Base-by-base conservation (phyloP, 1,140 invertebrate genomes). In the Drosophila subobscura region DNA sequence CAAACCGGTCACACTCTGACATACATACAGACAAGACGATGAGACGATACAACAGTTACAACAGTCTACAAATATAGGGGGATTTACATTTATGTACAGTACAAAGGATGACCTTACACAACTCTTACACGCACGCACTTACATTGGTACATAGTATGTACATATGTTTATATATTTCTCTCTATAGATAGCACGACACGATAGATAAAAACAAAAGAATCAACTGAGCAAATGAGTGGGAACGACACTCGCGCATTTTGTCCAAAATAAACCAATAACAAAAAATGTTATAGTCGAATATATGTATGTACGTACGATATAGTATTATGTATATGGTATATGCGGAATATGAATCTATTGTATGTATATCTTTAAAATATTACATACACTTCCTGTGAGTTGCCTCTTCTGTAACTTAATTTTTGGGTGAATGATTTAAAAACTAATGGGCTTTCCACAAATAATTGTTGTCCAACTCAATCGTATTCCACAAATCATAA, bases 361-460 rank as follows among this genome's bases (percentile, higher is more conserved):
- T 33, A 54, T 20, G 16, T 71, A 54, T 64, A 73, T 56, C 42
- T 73, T 54, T 73, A 72, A 72, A 51, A 73, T 25, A 50, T 64
- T 52, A 60, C 23, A 23, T 22, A 50, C 25, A 25, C 25, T 75
- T 56, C 42, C 29, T 64, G 41, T 49, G 10, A 59, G 41, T 42
- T 44, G 29, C 16, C 45, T 47, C 2, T 45, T 47, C 42, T 52
- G 59, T 29, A 45, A 53, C 44, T 58, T 57, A 29, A 64, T 63
- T 76, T 42, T 64, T 52, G 29, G 37, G 56, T 79, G 79, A 67
- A 89, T 86, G 90, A 88, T 91, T 91, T 91, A 89, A 91, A 89
- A 91, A 91, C 89, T 91, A 91, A 90, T 84, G 73, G 75, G 81
- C 79, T 89, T 83, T 89, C 59, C 68, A 74, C 72, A 57, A 63